These are phyloP conservation scores for Mythimna impura DNA, from an alignment of 2,888 invertebrate genomes.

Conservation along the genomic window DNA sequence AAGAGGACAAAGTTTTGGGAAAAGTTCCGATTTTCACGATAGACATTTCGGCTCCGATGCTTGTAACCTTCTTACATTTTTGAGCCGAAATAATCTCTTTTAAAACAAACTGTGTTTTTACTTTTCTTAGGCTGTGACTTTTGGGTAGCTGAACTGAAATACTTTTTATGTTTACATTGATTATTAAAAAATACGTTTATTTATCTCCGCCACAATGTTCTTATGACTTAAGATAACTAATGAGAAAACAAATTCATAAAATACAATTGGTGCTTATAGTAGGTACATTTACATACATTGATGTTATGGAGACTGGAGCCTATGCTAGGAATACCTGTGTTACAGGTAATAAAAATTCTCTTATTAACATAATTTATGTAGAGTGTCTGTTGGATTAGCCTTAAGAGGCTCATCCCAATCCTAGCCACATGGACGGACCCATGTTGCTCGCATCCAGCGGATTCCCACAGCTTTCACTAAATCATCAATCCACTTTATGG, in stretches of 20 bases:
- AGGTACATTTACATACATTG: too few species aligned
- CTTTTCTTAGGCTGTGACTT: background rate
- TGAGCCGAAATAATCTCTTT: background rate
- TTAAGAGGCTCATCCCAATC: background rate
- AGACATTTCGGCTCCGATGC: background rate
- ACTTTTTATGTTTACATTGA: background rate
- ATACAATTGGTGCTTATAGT: too few species aligned
- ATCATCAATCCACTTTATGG: background rate
- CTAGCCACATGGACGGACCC: background rate
- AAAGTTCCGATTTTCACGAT: background rate
- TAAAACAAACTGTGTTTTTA: background rate
- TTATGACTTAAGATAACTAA: too few species aligned
- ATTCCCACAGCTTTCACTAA: too few species aligned
- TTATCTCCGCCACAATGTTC: too few species aligned
- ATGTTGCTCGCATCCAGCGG: background rate
- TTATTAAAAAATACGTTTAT: too few species aligned
- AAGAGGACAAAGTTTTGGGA: slow-evolving; percentile 1
- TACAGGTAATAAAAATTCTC: background rate
- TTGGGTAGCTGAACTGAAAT: background rate
- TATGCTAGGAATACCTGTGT: too few species aligned
- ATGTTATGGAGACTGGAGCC: too few species aligned
- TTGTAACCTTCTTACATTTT: background rate
- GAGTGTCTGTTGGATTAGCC: background rate
- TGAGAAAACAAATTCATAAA: too few species aligned
- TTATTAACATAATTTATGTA: background rate